phyloP scores from a whole-genome alignment of 2,888 invertebrate genomes.

The Aphodius granarius region DNA sequence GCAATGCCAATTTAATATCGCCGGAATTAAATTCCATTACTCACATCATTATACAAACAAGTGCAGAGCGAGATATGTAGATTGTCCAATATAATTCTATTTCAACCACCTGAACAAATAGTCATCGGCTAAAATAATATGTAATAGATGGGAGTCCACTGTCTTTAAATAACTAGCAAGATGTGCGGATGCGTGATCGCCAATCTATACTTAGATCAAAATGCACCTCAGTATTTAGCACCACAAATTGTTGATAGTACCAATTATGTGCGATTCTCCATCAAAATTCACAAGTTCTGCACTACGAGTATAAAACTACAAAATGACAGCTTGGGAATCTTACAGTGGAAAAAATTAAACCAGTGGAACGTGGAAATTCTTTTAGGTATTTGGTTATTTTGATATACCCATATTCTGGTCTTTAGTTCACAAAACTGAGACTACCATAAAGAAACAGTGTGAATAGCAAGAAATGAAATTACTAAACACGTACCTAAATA shows the following conservation, averaged over 20 bases:
- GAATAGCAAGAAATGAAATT: too few relatives aligned
- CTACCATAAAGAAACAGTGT: background rate
- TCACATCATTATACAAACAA: background rate
- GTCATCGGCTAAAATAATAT: slow-evolving; percentile 7
- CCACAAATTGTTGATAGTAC: background rate
- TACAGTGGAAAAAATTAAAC: too few relatives aligned
- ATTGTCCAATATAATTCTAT: background rate
- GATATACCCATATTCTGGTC: too few relatives aligned
- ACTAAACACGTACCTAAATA: background rate
- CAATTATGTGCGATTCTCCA: too few relatives aligned
- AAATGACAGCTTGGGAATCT: too few relatives aligned
- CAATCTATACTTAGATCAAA: background rate
- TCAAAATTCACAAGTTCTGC: too few relatives aligned
- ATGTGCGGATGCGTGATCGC: background rate
- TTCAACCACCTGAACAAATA: slow-evolving; percentile 3
- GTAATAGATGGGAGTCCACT: background rate
- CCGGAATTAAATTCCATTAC: background rate
- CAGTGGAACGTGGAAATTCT: too few relatives aligned
- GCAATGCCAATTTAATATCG: background rate
- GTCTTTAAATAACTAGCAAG: slow-evolving; percentile 5
- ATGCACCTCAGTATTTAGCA: background rate
- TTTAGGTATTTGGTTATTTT: too few relatives aligned
- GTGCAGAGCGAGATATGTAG: slow-evolving; percentile 1
- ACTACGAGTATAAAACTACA: too few relatives aligned
- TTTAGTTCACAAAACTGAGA: too few relatives aligned